Percentiles rank a stretch among this genome's conserved stretches.
Evolutionary conservation across 2,113 vertebrate species (phyloP).

Genomic region (Vulpes vulpes): DNA sequence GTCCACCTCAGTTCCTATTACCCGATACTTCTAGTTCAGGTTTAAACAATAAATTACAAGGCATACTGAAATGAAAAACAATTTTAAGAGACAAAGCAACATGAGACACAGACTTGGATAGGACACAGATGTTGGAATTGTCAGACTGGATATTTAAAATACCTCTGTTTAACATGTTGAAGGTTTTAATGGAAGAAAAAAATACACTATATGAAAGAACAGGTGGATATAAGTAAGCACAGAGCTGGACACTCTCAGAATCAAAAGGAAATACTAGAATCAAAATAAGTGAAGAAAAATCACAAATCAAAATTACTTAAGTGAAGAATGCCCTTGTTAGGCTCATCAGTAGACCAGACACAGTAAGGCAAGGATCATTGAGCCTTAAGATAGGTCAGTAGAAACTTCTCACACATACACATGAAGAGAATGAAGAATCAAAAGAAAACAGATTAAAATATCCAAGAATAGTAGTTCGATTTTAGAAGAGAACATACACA

Average conservation of each 20-base stretch:
- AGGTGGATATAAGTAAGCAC: no score
- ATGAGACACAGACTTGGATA: neutral
- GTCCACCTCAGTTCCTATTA: neutral
- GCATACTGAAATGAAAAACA: neutral
- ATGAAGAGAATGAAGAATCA: neutral
- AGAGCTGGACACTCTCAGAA: neutral
- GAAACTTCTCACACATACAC: neutral
- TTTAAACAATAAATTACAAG: neutral
- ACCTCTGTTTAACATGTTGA: accelerated
- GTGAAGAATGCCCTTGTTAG: no score
- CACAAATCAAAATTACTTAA: neutral
- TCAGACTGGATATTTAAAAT: neutral
- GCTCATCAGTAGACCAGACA: neutral
- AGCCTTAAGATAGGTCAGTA: neutral
- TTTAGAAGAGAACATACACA: neutral
- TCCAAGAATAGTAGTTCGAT: neutral
- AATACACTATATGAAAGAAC: neutral
- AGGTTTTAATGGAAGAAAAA: neutral
- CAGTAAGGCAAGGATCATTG: neutral
- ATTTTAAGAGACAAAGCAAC: neutral
- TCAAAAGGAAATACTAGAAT: neutral
- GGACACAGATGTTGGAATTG: neutral
- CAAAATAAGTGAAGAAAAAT: neutral
- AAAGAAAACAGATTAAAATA: neutral
- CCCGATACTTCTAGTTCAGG: no score